Percentiles rank a stretch among this genome's conserved stretches.
Evolutionary conservation across 2,113 vertebrate species (phyloP).

Genomic region (Polypterus senegalus): DNA sequence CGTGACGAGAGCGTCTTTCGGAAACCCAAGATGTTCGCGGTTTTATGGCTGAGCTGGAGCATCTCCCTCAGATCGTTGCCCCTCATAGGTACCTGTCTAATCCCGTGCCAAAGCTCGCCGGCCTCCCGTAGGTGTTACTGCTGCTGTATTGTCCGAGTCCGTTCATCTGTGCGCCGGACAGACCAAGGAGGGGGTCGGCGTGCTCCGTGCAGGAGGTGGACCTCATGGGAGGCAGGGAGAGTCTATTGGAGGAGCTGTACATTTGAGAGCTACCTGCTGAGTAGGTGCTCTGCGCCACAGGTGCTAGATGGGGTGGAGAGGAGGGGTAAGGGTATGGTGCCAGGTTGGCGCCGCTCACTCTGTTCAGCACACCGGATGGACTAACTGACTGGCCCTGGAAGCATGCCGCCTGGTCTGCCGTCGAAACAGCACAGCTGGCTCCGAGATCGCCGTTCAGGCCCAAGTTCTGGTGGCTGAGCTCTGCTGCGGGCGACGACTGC

Average conservation of each 20-base stretch:
- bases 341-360: slow-evolving; percentile 45
- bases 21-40: too few species aligned
- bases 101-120: slow-evolving; percentile 62
- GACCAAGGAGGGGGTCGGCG: slow-evolving; percentile 68
- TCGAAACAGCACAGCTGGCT: slow-evolving; percentile 48
- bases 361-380: slow-evolving; percentile 35
- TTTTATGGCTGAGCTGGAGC: too few species aligned
- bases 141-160: slow-evolving; percentile 43
- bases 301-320: slow-evolving; percentile 54
- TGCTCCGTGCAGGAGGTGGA: slow-evolving; percentile 60
- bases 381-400: slow-evolving; percentile 59
- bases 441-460: slow-evolving; percentile 44
- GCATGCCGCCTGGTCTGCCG: slow-evolving; percentile 45
- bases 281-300: slow-evolving; percentile 56
- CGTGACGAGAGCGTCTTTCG: too few species aligned
- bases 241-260: slow-evolving; percentile 60
- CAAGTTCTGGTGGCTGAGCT: slow-evolving; percentile 47
- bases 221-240: slow-evolving; percentile 49
- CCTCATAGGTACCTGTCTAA: slow-evolving; percentile 80
- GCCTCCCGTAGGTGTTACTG: slow-evolving; percentile 70
- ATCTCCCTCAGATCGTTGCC: too few species aligned
- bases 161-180: slow-evolving; percentile 47
- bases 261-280: slow-evolving; percentile 60
- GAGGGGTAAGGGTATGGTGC: slow-evolving; percentile 52
- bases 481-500: slow-evolving; percentile 44